Base-by-base conservation (phyloP, 2,888 invertebrate species). In the Ennomos quercinarius region DNA sequence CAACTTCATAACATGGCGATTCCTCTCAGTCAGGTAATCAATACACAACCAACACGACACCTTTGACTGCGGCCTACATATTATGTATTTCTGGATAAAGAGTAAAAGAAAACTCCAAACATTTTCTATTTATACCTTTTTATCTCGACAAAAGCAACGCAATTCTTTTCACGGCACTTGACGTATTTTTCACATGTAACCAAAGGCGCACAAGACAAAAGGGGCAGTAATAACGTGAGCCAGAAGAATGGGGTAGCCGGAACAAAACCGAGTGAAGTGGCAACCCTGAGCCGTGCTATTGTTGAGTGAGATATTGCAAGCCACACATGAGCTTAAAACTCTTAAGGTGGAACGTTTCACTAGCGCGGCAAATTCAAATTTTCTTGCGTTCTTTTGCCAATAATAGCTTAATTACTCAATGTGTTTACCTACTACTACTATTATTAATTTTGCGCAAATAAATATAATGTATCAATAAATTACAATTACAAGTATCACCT, bases 231-330 rank as follows among this genome's bases (percentile, higher is more conserved):
- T 87, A 88, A 87, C 86, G 85, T 81, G 81, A 68, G 77, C 60
- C 55, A 55, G 78, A 86, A 89, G 89, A 89, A 88, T 87, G 74
- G 83, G 76, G 72, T 37, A 57, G 47, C 68, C 75, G 72, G 85
- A 86, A 89, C 88, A 88, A 89, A 87, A 87, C 87, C 74, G 74
- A 72, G 77, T 88, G 84, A 84, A 89, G 89, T 84, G 86, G 82
- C 73, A 71, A 70, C 72, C 74, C 73, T 68, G 77, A 69, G 75
- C 68, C 70, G 70, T n/a, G 49, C 73, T 61, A 81, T 84, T 83
- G 84, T 83, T 81, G 69, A 35, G 45, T 6, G 47, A 42, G 45
- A 59, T 47, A 53, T 52, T 47, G 27, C 64, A 46, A 39, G 52
- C 51, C 61, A 57, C 63, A 62, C 57, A 60, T 54, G 53, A 48